phyloP scores from a whole-genome alignment of 1,140 invertebrate species.

The Drosophila ercepeae region DNA sequence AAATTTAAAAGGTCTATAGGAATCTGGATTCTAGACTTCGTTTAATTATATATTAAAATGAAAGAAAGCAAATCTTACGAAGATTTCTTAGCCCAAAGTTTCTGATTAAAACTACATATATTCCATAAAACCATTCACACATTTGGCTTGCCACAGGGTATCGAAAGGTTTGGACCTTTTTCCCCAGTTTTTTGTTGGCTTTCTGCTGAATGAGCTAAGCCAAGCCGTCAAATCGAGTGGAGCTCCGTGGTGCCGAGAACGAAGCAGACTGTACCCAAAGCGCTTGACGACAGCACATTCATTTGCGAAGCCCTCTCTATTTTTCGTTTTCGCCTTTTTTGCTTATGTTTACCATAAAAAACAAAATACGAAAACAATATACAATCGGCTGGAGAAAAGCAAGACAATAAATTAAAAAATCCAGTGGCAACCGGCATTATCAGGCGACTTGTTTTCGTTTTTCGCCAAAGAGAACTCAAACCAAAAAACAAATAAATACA shows the following conservation, averaged over 20 bases:
- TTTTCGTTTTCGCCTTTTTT: constrained; percentile 40
- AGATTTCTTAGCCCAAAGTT: too few relatives aligned
- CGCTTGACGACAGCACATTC: constrained; percentile 32
- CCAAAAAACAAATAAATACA: constrained; percentile 32
- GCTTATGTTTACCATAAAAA: constrained; percentile 45
- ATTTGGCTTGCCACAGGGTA: too few relatives aligned
- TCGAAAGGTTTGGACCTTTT: neutral
- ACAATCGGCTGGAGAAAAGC: constrained; percentile 5
- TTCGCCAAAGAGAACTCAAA: constrained; percentile 25
- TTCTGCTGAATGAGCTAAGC: constrained; percentile 16
- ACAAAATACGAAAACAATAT: constrained; percentile 4
- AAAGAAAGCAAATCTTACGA: too few relatives aligned
- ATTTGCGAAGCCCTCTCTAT: constrained; percentile 35
- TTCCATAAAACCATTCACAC: too few relatives aligned
- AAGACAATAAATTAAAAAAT: constrained; percentile 18
- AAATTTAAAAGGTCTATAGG: too few relatives aligned
- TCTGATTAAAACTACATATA: too few relatives aligned
- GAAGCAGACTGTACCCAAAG: constrained; percentile 34
- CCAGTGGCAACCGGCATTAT: constrained; percentile 41
- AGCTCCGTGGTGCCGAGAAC: constrained; percentile 21
- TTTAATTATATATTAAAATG: too few relatives aligned
- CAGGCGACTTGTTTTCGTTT: constrained; percentile 44
- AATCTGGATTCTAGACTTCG: too few relatives aligned
- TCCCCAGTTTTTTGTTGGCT: neutral
- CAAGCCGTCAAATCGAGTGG: constrained; percentile 2